Base-by-base conservation (phyloP, 2,888 invertebrate species). In the Sialis fuliginosa region DNA sequence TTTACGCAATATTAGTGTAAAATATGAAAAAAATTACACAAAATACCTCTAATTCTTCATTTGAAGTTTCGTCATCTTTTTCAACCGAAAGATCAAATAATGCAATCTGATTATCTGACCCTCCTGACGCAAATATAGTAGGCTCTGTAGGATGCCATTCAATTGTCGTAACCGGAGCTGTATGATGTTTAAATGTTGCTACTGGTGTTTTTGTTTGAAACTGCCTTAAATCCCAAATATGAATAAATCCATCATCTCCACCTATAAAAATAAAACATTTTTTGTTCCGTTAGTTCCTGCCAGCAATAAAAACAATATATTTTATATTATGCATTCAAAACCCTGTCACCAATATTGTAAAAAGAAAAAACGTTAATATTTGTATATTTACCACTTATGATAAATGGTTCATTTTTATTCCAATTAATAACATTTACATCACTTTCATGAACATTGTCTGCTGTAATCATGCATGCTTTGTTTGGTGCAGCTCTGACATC, bases 351-450 rank as follows among this genome's bases (percentile, higher is more conserved):
- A 35, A 35, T 9, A 35, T 35, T n/a, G 35, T 9, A 35, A 35
- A 9, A 35, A 35, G n/a, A 4, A 37, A 10, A 37, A 7, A 37
- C 8, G n/a, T 37, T 6, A 37, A 37, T 8, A 37, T 10, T 10
- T 37, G 4, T 35, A 4, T 9, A 37, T 1, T 6, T 66, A 74
- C 75, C 81, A 57, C 91, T 91, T 7, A 82, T 79, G 55, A 95
- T 84, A 57, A 93, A 87, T 3, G 88, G 86, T 60, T 96, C 95
- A 55, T 79, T 80, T 49, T 68, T 75, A 64, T 97, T 98, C 98
- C 98, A 99, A 54, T 87, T 85, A 57, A 98, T 88, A 1, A 99
- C 98, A 70, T 99, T 99, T 2, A 98, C 79, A 63, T 99, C 98
- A 56, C 78, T 79, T 49, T 81, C 72, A 63, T 98, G 98, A 5